Evolutionary conservation across 2,888 invertebrate genomes (phyloP).

Genomic region (Furcula furcula): DNA sequence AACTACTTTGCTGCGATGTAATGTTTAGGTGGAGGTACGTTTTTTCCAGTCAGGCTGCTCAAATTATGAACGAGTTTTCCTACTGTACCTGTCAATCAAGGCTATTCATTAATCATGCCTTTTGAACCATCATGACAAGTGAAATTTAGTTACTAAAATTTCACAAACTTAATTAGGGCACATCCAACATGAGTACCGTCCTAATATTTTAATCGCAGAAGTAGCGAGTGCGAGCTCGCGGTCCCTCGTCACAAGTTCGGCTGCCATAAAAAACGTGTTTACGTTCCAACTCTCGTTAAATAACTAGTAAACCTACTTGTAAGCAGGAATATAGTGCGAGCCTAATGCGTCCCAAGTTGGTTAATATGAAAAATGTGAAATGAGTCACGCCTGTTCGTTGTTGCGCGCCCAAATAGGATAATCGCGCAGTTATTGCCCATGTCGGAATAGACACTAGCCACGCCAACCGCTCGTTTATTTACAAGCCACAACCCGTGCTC

Average conservation of each 20-base stretch:
- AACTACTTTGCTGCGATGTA: too few relatives aligned
- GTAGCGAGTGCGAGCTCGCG: not conserved
- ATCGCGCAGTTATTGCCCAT: conserved; percentile 70
- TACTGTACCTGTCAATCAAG: too few relatives aligned
- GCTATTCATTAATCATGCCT: too few relatives aligned
- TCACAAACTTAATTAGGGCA: too few relatives aligned
- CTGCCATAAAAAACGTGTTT: conserved; percentile 21
- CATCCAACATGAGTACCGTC: too few relatives aligned
- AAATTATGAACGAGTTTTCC: too few relatives aligned
- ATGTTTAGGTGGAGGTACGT: too few relatives aligned
- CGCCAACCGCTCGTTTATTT: conserved; percentile 77
- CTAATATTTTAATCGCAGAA: not conserved
- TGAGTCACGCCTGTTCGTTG: conserved; percentile 66
- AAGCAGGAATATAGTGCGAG: conserved; percentile 21
- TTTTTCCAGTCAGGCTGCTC: too few relatives aligned
- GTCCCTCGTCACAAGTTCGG: conserved; percentile 19
- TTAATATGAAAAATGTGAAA: conserved; percentile 56
- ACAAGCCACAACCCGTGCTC: conserved; percentile 54
- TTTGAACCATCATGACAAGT: too few relatives aligned
- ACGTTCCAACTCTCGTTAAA: conserved; percentile 19
- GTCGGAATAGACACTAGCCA: conserved; percentile 74
- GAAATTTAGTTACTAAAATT: too few relatives aligned
- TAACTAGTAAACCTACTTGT: conserved; percentile 25
- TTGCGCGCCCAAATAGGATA: conserved; percentile 69
- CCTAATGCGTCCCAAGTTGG: conserved; percentile 49